Percentiles rank a stretch among this genome's conserved stretches.
Evolutionary conservation across 2,797 vertebrate species (phyloP).

Genomic region (Chrosomus eos): DNA sequence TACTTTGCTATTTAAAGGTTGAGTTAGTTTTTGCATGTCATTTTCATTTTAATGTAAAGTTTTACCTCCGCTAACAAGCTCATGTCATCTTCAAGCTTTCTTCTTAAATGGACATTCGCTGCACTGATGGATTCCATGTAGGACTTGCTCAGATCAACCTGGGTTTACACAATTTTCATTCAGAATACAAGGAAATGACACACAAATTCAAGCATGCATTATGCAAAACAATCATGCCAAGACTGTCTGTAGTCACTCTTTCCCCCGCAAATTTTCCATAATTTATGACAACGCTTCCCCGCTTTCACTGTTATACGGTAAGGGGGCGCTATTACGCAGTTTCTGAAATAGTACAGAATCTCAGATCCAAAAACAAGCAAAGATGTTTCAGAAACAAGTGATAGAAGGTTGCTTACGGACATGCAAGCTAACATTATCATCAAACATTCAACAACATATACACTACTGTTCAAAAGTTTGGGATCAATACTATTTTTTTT

Average conservation of each 20-base stretch:
- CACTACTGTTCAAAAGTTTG: too few species aligned
- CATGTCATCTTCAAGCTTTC: constrained; percentile 75
- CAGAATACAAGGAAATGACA: background rate
- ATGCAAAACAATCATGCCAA: background rate
- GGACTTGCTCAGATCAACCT: constrained; percentile 77
- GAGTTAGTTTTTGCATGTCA: background rate
- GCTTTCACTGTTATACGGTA: background rate
- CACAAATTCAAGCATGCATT: constrained; percentile 3
- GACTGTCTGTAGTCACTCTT: background rate
- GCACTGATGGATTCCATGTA: constrained; percentile 68
- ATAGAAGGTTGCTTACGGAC: background rate
- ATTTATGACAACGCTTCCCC: background rate
- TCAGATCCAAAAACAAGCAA: background rate
- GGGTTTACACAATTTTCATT: constrained; percentile 14
- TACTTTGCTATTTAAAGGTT: background rate
- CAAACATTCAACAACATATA: background rate
- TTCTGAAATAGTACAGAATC: background rate
- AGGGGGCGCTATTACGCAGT: background rate
- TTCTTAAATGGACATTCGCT: constrained; percentile 68
- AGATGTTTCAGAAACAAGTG: background rate
- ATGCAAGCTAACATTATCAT: background rate
- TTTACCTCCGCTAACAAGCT: constrained; percentile 70
- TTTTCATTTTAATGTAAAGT: background rate
- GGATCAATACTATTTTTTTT: too few species aligned
- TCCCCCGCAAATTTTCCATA: background rate